phyloP scores from a whole-genome alignment of 2,888 invertebrate species.

The Polyommatus iphigenia region DNA sequence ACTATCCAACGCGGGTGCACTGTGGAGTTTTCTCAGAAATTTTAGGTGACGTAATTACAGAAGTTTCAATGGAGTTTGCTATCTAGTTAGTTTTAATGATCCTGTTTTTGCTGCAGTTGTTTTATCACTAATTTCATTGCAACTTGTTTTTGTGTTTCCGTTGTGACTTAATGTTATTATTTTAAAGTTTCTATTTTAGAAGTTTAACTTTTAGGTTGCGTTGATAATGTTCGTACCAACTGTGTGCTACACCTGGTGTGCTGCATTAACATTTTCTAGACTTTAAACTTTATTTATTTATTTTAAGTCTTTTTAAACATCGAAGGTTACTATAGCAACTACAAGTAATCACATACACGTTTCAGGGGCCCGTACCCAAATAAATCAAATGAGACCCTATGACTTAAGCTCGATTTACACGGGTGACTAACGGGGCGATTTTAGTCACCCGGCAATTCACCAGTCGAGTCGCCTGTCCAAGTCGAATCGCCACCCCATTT shows the following conservation, averaged over 20 bases:
- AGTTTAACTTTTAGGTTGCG: not conserved
- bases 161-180: constrained; percentile 10
- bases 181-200: constrained; percentile 2
- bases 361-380: not conserved
- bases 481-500: too few relatives aligned
- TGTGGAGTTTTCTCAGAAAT: constrained; percentile 24
- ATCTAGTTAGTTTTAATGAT: constrained; percentile 37
- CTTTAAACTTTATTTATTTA: too few relatives aligned
- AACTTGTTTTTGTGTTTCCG: constrained; percentile 33
- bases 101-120: constrained; percentile 39
- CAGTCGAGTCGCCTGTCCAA: too few relatives aligned
- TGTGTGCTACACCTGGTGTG: not conserved
- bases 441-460: too few relatives aligned
- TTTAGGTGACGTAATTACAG: constrained; percentile 30
- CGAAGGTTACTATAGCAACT: too few relatives aligned
- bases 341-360: too few relatives aligned
- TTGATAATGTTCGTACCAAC: not conserved
- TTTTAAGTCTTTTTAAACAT: too few relatives aligned
- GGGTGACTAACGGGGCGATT: too few relatives aligned
- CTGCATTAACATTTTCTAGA: too few relatives aligned
- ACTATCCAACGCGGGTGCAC: constrained; percentile 17
- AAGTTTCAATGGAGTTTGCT: constrained; percentile 26
- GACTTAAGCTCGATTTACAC: too few relatives aligned
- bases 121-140: constrained; percentile 34
- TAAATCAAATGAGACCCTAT: not conserved